These are phyloP conservation scores for Myathropa florea DNA, from an alignment of 2,888 invertebrate genomes.

Conservation along the genomic window DNA sequence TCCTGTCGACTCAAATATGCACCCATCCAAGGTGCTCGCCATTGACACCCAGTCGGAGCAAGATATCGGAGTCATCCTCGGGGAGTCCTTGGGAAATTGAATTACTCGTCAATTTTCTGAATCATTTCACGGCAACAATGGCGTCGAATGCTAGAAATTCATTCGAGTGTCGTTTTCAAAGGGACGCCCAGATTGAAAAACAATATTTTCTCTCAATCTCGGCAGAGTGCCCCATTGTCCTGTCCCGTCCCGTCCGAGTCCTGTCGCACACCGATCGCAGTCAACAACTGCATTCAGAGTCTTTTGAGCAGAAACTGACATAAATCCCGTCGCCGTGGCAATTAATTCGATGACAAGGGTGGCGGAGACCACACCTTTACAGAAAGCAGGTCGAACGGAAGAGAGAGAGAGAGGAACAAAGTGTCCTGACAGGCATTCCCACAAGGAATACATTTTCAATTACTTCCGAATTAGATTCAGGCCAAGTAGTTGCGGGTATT, in stretches of 20 bases:
- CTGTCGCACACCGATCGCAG: constrained; percentile 10
- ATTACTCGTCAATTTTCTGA: constrained; percentile 52
- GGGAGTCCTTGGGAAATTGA: constrained; percentile 54
- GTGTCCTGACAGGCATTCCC: constrained; percentile 47
- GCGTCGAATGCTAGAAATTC: constrained; percentile 1
- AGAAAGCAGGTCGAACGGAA: constrained; percentile 5
- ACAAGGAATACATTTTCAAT: constrained; percentile 66
- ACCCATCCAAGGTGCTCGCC: constrained; percentile 47
- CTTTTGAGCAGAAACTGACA: constrained; percentile 52
- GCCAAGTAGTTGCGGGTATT: constrained; percentile 70
- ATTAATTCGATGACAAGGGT: constrained; percentile 62
- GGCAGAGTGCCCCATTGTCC: background rate
- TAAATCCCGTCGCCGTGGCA: constrained; percentile 43
- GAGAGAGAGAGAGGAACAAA: background rate
- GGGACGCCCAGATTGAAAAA: constrained; percentile 30
- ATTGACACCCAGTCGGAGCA: constrained; percentile 26
- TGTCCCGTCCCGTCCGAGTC: too few species aligned
- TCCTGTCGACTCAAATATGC: constrained; percentile 58
- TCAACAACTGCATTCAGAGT: constrained; percentile 59
- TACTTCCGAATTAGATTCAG: constrained; percentile 67
- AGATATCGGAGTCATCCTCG: constrained; percentile 55
- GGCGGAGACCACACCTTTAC: constrained; percentile 59
- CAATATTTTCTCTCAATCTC: constrained; percentile 49
- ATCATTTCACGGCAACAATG: constrained; percentile 52
- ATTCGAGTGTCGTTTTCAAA: constrained; percentile 59